A percentile compares a stretch with the other conserved stretches of the same genome.
phyloP scores from a whole-genome alignment of 2,888 invertebrate genomes.

The Aradus depressus region DNA sequence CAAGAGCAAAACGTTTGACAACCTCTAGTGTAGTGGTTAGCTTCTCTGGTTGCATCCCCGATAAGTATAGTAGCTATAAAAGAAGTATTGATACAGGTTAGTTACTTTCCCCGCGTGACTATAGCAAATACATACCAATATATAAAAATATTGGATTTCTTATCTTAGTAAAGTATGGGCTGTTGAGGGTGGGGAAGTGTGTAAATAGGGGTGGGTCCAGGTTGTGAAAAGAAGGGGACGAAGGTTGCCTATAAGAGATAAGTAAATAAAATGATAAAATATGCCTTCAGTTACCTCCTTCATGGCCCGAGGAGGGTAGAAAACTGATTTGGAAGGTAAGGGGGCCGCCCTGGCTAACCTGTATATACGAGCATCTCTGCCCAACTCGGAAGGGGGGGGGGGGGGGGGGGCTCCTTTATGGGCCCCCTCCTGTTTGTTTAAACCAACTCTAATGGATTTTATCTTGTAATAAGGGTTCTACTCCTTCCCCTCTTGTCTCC shows the following conservation, averaged over 20 bases:
- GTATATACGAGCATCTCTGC: slow-evolving; percentile 3
- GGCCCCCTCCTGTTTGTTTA: slow-evolving; percentile 19
- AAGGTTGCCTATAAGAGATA: neutral
- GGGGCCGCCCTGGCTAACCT: neutral
- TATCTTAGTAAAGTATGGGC: too few relatives aligned
- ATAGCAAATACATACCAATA: too few relatives aligned
- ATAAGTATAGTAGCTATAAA: too few relatives aligned
- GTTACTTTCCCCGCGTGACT: too few relatives aligned
- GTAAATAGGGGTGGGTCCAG: too few relatives aligned
- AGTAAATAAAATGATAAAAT: slow-evolving; percentile 7
- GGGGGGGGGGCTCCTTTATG: neutral
- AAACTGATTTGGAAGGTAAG: neutral
- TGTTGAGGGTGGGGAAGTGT: too few relatives aligned
- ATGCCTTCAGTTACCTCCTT: too few relatives aligned
- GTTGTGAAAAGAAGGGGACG: neutral
- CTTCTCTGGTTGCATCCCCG: too few relatives aligned
- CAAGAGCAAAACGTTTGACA: too few relatives aligned
- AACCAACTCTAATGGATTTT: slow-evolving; percentile 17
- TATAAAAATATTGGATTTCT: too few relatives aligned
- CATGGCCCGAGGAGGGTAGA: neutral
- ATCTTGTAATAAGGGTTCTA: slow-evolving; percentile 14
- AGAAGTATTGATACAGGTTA: too few relatives aligned
- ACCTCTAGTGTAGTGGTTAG: too few relatives aligned
- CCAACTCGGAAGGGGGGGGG: neutral
- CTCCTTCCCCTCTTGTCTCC: neutral